Evolutionary conservation across 2,888 invertebrate species (phyloP), one percentile per base, ranked within the genome.

Genomic region (Limulus polyphemus): DNA sequence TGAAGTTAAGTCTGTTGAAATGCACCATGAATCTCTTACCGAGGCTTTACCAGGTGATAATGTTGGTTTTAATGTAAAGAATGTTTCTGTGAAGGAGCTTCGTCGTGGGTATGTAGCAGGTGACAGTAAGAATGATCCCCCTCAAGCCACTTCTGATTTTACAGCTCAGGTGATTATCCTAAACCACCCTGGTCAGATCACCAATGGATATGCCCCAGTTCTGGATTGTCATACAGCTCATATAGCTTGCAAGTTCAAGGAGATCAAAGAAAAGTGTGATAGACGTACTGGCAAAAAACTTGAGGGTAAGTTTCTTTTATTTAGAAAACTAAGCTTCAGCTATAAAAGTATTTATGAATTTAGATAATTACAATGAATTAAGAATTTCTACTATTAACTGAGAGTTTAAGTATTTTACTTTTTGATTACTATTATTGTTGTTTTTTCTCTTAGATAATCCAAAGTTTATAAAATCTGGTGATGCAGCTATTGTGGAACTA

Each of bases 151-250:
- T 71, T 84, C 89, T 72, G 90, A 92, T 77, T 97, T 97, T 83
- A 88, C 87, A 70, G 94, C 95, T 75, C 95, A 95, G 82, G 98
- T 99, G 73, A 99, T 99, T 76, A 94, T 99, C 70, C 83, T 99
- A 79, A 99, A 99, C 83, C 99, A 99, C 80, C 99, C 99, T 71
- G 98, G 99, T 76, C 94, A 98, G 82, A 99, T 99, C 79, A 86
- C 90, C 77, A 92, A 93, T 77, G 99, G 99, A 69, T 99, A 99
- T 82, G 93, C 97, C 68, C 99, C 99, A 68, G 99, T 99, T 71
- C 83, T 99, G 79, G 99, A 99, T 86, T 99, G 99, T 80, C 98
- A 99, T 87, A 99, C 99, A 67, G 97, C 98, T 75, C 99, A 99
- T 82, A 99, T 99, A 81, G 98, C 98, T 75, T 99, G 99, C 85